Base-by-base conservation (phyloP, 2,797 vertebrate species). In the Amphiprion clarkii region DNA sequence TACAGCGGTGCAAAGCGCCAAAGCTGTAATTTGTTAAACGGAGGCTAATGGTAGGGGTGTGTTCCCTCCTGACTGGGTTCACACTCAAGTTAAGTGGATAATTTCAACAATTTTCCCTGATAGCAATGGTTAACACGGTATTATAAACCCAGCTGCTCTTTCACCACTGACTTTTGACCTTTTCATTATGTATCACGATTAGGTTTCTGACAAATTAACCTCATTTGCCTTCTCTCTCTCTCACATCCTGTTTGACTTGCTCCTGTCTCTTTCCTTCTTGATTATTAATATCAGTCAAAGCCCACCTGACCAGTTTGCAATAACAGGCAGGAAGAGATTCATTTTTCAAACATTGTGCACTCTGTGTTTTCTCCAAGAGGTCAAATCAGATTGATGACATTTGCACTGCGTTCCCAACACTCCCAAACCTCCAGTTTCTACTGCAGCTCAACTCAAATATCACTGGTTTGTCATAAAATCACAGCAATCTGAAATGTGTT, bases 1-100 rank as follows among this genome's bases (percentile, higher is more conserved):
- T 86, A 69, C 29, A 85, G 57, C 76, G 72, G 81, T 78, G 63
- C 78, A 92, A 85, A 87, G 77, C 81, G 83, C 71, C 67, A 86
- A 79, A 80, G 81, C 83, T 86, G 65, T 85, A 89, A 80, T 90
- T 88, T 92, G 86, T 88, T 92, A 90, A 92, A 90, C 78, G 74
- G 79, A 85, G 82, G 85, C 83, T 89, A 89, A 90, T 89, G 71
- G 58, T 71, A 66, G 79, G 85, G 85, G 73, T 77, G 78, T 85
- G 82, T 83, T 90, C 84, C 87, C 88, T 77, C 25, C 62, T 84
- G 88, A 84, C 90, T 78, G 80, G 60, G 85, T 87, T 89, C 83
- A 88, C 71, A 76, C 81, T 88, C 63, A 76, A 83, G 77, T 85
- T 90, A 90, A 92, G 87, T 90, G 84, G 85, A 65, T 83, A 70